Evolutionary conservation across 2,113 vertebrate genomes (phyloP).

Genomic region (Motacilla tschutschensis): DNA sequence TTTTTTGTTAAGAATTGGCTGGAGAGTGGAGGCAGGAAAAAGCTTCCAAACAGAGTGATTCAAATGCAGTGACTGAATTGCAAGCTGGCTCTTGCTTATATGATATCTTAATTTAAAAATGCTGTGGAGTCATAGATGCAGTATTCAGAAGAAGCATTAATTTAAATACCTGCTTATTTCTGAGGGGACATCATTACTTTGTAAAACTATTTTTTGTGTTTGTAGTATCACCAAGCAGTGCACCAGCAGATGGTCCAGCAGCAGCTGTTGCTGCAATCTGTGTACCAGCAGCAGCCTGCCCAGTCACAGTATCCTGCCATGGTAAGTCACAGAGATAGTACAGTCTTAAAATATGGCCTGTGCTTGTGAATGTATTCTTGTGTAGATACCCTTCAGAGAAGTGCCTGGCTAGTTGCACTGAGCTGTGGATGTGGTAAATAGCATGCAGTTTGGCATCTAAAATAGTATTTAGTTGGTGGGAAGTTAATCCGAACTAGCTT

Average conservation of each 20-base stretch:
- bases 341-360: fast-evolving
- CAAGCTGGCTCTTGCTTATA: not conserved
- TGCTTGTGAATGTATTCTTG: not conserved
- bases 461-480: not conserved
- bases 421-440: not conserved
- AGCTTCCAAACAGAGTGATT: not conserved
- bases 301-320: constrained; percentile 76
- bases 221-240: constrained; percentile 86
- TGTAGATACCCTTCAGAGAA: not conserved
- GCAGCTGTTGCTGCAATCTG: constrained; percentile 85
- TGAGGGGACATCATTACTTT: not conserved
- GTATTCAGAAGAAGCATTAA: not conserved
- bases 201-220: not conserved
- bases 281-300: constrained; percentile 82
- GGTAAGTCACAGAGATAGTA: constrained; percentile 72
- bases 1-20: not conserved
- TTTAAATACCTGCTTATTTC: not conserved
- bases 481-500: not conserved
- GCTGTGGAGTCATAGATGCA: not conserved
- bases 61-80: not conserved
- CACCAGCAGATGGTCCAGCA: constrained; percentile 87
- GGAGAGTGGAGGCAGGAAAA: no score
- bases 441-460: not conserved
- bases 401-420: not conserved
- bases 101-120: not conserved